Percentiles rank a stretch among this genome's conserved stretches.
phyloP scores from a whole-genome alignment of 1,140 invertebrate species.

The Araneus ventricosus region DNA sequence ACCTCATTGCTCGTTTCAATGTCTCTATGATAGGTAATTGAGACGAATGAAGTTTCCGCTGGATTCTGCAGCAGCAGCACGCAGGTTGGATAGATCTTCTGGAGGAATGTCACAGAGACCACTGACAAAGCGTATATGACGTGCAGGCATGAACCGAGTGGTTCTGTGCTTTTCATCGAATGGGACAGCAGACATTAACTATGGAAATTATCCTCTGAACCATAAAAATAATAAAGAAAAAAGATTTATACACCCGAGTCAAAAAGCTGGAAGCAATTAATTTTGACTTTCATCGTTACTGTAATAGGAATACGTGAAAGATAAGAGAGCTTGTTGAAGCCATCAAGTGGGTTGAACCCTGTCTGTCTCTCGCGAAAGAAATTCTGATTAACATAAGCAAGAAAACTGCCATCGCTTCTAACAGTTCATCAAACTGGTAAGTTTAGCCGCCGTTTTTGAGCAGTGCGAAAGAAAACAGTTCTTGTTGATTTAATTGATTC shows the following conservation, averaged over 20 bases:
- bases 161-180: background rate
- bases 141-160: background rate
- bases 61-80: background rate
- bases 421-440: background rate
- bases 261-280: background rate
- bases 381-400: background rate
- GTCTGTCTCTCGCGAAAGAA: background rate
- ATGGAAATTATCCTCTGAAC: background rate
- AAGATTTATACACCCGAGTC: background rate
- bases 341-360: background rate
- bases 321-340: background rate
- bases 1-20: background rate
- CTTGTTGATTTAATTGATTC: slow-evolving; percentile 1
- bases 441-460: background rate
- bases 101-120: slow-evolving; percentile 14
- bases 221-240: background rate
- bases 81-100: background rate
- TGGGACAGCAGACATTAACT: background rate
- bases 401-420: too few species aligned
- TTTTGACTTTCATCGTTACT: slow-evolving; percentile 22
- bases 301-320: background rate
- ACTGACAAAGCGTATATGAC: background rate
- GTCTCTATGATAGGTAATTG: background rate
- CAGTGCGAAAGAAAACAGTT: background rate
- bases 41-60: slow-evolving; percentile 9